Evolutionary conservation across 2,797 vertebrate genomes (phyloP).

Genomic region (Enoplosus armatus): DNA sequence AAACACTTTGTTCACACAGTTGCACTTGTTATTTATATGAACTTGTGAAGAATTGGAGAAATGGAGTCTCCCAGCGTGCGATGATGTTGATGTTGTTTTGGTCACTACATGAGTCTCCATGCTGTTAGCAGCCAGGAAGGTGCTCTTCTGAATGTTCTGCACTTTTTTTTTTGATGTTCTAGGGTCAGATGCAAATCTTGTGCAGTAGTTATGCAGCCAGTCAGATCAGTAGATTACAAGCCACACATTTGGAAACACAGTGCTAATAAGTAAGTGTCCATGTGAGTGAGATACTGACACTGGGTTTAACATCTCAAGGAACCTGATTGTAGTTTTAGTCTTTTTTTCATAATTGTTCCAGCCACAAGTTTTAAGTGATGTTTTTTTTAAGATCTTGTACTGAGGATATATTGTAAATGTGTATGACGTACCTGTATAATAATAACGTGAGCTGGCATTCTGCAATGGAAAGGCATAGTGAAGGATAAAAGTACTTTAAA

Average conservation of each 20-base stretch:
- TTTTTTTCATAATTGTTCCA: background rate
- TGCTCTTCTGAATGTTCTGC: background rate
- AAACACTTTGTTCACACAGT: background rate
- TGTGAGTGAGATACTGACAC: background rate
- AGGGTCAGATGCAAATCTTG: background rate
- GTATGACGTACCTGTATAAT: background rate
- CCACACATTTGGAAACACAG: background rate
- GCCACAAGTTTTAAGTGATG: conserved; percentile 11
- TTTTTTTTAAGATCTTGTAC: conserved; percentile 8
- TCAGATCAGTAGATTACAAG: background rate
- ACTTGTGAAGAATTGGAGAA: background rate
- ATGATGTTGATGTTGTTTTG: conserved; percentile 1
- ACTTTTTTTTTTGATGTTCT: background rate
- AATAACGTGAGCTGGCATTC: conserved; percentile 13
- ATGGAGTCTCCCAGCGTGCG: background rate
- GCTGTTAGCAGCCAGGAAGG: background rate
- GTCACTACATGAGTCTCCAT: background rate
- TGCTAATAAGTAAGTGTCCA: background rate
- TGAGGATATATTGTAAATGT: conserved; percentile 15
- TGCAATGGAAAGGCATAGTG: background rate
- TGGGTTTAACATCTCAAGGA: conserved; percentile 13
- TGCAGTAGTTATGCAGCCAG: background rate
- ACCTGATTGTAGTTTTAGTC: conserved; percentile 4
- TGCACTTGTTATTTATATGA: background rate
- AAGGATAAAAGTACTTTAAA: conserved; percentile 33